Base-by-base conservation (phyloP, 92 coral and sea anemone species). In the Phenganax stokvisi region DNA sequence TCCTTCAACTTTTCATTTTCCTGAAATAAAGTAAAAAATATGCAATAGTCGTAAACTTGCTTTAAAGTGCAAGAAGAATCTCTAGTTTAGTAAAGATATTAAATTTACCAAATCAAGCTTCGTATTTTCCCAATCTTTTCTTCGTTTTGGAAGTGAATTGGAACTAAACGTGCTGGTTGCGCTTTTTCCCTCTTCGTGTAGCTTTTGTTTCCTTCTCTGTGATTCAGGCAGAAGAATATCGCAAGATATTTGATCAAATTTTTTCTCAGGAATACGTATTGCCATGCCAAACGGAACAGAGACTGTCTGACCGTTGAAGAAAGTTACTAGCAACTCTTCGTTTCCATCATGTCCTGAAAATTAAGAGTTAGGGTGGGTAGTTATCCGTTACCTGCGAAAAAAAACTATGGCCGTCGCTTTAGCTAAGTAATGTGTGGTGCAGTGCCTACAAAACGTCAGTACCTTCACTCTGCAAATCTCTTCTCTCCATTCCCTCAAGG, bases 141-240 rank as follows among this genome's bases (percentile, higher is more conserved):
- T 75, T n/a, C 64, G 62, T 27, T 4, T 28, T 3, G 65, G 52
- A 28, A 8, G 25, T 29, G 12, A 29, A 13, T 11, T 88, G 0
- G 88, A 55, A 31, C 67, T 59, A 58, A 86, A 84, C 53, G 86
- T 85, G 76, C 85, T 88, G 51, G 77, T 83, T 0, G 96, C 91
- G 3, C 88, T 81, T 16, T 77, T 84, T 20, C 89, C 76, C 56
- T 89, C 83, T 52, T 92, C 81, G 15, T 85, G 87, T 11, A 91
- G 87, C n/a, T 84, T 79, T 7, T 90, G 91, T 71, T 89, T 86
- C 51, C 96, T 77, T 71, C 99, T 79, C 82, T 96, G 99, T 51
- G 90, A 88, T 79, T 96, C 92, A 9, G 99, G 99, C 13, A 96
- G 87, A 57, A 90, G 99, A 12, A 96, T 88, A 72, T 96, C 99